Evolutionary conservation across 2,888 invertebrate genomes (phyloP).

Genomic region (Nephrotoma appendiculata): DNA sequence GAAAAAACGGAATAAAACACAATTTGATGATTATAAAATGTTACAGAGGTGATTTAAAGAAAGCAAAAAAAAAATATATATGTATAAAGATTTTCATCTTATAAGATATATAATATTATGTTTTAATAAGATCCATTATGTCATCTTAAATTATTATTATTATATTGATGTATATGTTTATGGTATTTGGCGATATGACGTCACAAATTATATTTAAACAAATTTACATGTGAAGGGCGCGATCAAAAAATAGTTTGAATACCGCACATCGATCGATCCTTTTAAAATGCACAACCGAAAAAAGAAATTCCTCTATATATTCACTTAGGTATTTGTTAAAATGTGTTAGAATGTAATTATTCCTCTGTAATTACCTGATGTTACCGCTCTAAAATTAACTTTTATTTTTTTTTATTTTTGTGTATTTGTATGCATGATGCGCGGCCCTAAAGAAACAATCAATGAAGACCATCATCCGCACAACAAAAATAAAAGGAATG

Average conservation of each 20-base stretch:
- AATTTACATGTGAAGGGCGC: not conserved
- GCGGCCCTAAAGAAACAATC: not conserved
- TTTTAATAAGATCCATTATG: not conserved
- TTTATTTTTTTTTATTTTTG: not conserved
- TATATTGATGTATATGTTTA: not conserved
- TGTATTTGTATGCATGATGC: not conserved
- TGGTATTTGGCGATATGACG: not conserved
- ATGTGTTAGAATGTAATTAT: conserved; percentile 3
- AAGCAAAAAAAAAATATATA: not conserved
- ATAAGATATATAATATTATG: not conserved
- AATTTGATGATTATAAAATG: conserved; percentile 1
- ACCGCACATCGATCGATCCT: not conserved
- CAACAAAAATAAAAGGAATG: not conserved
- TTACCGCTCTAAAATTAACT: conserved; percentile 5
- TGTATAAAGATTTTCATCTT: not conserved
- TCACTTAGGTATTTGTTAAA: not conserved
- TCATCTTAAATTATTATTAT: not conserved
- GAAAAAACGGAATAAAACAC: not conserved
- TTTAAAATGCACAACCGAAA: not conserved
- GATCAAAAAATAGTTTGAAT: not conserved
- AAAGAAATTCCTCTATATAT: not conserved
- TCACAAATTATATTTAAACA: not conserved
- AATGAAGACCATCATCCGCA: not conserved
- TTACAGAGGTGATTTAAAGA: not conserved
- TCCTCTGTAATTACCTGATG: not conserved